Evolutionary conservation across 1,140 invertebrate genomes (phyloP).

Genomic region (Hesperophylax magnus): DNA sequence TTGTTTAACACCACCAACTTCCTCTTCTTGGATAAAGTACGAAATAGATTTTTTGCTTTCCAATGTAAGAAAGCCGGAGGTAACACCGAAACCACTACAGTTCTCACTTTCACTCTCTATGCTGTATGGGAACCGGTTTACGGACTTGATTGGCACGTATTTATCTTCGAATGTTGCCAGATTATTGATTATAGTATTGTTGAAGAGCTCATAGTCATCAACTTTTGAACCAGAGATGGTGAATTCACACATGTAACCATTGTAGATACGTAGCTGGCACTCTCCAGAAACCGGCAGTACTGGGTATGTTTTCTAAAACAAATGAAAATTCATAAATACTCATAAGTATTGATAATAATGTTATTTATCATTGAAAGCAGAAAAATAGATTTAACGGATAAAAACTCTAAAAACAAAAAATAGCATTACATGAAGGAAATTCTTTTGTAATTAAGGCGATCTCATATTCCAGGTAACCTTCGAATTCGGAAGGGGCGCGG

Average conservation of each 20-base stretch:
- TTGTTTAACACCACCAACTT: background rate
- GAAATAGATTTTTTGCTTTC: slow-evolving; percentile 53
- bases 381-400: too few relatives aligned
- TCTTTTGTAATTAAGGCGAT: too few relatives aligned
- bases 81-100: background rate
- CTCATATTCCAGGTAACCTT: too few relatives aligned
- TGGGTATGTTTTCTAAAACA: slow-evolving; percentile 74
- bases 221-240: background rate
- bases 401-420: too few relatives aligned
- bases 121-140: background rate
- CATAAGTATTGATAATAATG: background rate
- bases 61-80: slow-evolving; percentile 11
- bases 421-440: too few relatives aligned
- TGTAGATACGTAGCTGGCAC: slow-evolving; percentile 78
- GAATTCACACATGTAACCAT: slow-evolving; percentile 45
- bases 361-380: too few relatives aligned
- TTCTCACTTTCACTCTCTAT: slow-evolving; percentile 59
- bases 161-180: slow-evolving; percentile 60
- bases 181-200: slow-evolving; percentile 18
- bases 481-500: too few relatives aligned
- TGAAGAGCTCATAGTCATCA: slow-evolving; percentile 14
- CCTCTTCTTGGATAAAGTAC: slow-evolving; percentile 52
- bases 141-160: slow-evolving; percentile 47
- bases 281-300: slow-evolving; percentile 70
- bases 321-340: background rate